phyloP scores from a whole-genome alignment of 2,797 vertebrate species.

The Phrynocephalus vlangalii region DNA sequence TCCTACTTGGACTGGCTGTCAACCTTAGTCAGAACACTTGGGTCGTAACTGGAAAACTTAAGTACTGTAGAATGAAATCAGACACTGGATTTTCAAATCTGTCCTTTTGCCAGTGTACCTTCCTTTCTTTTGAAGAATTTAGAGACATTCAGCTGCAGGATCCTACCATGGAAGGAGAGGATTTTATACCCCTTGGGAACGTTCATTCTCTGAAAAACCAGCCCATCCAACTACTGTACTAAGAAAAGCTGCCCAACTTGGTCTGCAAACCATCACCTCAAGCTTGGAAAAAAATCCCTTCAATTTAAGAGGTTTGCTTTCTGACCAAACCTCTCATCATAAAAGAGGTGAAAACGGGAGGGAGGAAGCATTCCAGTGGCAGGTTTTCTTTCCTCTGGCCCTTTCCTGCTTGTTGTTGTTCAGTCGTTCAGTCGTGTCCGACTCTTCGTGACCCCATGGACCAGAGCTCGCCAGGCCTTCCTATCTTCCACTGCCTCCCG shows the following conservation, averaged over 20 bases:
- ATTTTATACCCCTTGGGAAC: neutral
- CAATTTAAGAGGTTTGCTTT: conserved; percentile 39
- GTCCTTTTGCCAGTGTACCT: neutral
- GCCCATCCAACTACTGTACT: neutral
- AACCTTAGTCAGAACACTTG: neutral
- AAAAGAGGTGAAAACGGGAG: conserved; percentile 3
- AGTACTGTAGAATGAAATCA: neutral
- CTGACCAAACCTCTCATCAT: conserved; percentile 24
- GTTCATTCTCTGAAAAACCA: neutral
- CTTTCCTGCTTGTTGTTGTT: conserved; percentile 15
- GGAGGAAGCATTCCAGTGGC: conserved; percentile 9
- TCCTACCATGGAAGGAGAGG: neutral
- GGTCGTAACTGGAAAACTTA: neutral
- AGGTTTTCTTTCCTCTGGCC: conserved; percentile 36
- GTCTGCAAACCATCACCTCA: conserved; percentile 11
- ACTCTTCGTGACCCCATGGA: too few relatives aligned
- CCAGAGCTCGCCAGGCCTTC: too few relatives aligned
- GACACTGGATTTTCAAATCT: neutral
- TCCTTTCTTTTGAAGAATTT: neutral
- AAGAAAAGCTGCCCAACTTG: neutral
- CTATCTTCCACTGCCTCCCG: too few relatives aligned
- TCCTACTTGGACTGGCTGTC: too few relatives aligned
- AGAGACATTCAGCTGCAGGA: neutral
- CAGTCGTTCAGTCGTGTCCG: too few relatives aligned
- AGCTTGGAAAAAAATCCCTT: neutral